These are phyloP conservation scores for Zaprionus africanus DNA, from an alignment of 1,140 invertebrate species.

Conservation along the genomic window DNA sequence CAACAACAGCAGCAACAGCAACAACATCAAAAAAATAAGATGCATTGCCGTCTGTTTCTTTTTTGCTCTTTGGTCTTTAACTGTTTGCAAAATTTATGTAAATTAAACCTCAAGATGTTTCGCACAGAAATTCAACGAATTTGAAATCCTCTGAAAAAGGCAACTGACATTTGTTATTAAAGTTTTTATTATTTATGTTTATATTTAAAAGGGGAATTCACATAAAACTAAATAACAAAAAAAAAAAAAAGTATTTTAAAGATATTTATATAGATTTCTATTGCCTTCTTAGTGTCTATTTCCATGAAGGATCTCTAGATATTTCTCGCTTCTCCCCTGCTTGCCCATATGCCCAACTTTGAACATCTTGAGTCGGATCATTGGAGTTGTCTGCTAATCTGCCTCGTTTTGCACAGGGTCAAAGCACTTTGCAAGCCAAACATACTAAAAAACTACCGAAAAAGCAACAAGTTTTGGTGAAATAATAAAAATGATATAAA, in stretches of 20 bases:
- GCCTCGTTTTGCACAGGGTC: slow-evolving; percentile 67
- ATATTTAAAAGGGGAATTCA: background rate
- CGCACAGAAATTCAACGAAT: slow-evolving; percentile 6
- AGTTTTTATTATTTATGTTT: background rate
- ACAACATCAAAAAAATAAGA: slow-evolving; percentile 39
- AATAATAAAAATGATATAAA: slow-evolving; percentile 37
- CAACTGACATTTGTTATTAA: background rate
- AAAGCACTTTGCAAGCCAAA: slow-evolving; percentile 69
- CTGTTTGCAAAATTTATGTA: slow-evolving; percentile 73
- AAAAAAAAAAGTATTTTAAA: no score
- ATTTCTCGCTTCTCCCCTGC: background rate
- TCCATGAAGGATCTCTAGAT: no score
- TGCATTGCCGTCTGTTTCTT: slow-evolving; percentile 67
- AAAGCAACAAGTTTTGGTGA: slow-evolving; percentile 17
- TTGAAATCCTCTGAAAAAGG: slow-evolving; percentile 22
- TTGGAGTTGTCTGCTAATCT: slow-evolving; percentile 11
- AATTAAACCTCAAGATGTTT: slow-evolving; percentile 39
- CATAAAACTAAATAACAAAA: no score
- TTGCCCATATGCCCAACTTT: slow-evolving; percentile 21
- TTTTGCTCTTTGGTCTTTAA: slow-evolving; percentile 34
- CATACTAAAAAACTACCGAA: slow-evolving; percentile 7
- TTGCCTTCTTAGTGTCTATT: no score
- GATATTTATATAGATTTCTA: no score
- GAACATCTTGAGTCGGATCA: background rate
- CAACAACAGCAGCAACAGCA: background rate